Base-by-base conservation (phyloP, 2,888 invertebrate genomes). In the Theretra japonica region DNA sequence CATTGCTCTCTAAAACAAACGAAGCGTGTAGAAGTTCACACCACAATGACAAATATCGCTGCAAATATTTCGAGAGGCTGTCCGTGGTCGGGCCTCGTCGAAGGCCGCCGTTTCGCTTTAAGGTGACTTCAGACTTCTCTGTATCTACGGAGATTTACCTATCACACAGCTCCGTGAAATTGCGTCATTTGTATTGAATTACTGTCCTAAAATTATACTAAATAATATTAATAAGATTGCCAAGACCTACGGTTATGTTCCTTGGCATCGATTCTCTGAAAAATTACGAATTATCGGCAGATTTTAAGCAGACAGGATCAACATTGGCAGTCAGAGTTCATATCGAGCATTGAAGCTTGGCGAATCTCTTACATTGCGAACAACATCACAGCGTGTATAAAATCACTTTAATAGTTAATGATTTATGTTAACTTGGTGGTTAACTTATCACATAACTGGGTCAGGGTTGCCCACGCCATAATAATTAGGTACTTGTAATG, bases 21-120 rank as follows among this genome's bases (percentile, higher is more conserved):
- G 72, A 58, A 68, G 50, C 65, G 53, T 21, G 70, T 19, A 48
- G 58, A 70, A 58, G 19, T 69, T 72, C 41, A 48, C 72, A 68
- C 72, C 41, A 53, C 69, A 59, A 72, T 74, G 74, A 74, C 73
- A 76, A 77, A 75, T 74, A 73, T 65, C 74, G 71, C 50, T 62
- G 74, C 75, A 77, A 70, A 76, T 69, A 69, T 71, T 73, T 50
- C 53, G 60, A 73, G 74, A 75, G 70, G 50, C n/a, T 23, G 30
- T 28, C 6, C 11, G 23, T 60, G 50, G 6, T 19, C 15, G 2
- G 50, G 15, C 17, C 70, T 50, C 25, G 28, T 25, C 48, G 58
- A 48, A 70, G 50, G 41, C 28, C 59, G 17, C 11, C 19, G 60
- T 53, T 60, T 70, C 60, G 19, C 8, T 70, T 25, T 28, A 53